Base-by-base conservation (phyloP, 1,140 invertebrate genomes). In the Tetramorium alpestre region DNA sequence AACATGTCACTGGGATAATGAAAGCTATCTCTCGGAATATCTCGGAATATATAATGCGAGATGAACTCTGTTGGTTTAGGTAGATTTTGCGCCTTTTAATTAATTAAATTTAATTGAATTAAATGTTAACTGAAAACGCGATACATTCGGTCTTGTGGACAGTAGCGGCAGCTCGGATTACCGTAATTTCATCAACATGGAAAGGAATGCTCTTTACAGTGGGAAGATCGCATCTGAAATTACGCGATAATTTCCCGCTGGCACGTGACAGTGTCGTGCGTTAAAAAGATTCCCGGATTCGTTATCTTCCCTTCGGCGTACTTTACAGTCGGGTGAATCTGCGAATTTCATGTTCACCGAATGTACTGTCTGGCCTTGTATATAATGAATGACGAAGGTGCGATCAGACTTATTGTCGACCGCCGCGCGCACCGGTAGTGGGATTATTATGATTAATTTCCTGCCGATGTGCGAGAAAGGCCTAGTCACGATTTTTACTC, bases 401-500 rank as follows among this genome's bases (percentile, higher is more conserved):
- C 84, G 89, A 91, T 88, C 84, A 51, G 77, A 90, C 75, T 87
- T 90, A 91, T 91, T 86, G 87, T 65, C 58, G 73, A 72, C 44
- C 75, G 86, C 70, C 76, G 86, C 77, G 62, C 58, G 72, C 84
- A 89, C 73, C 88, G 82, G 82, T 91, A 90, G 89, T 84, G 86
- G 86, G 78, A 90, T 91, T 91, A 91, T 92, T 93, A 94, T 95
- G 94, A 95, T 95, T 95, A 95, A 95, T 95, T 95, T 95, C 93
- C 93, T 92, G 93, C 89, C 92, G 89, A 92, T 93, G 89, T 93
- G 88, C 85, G 92, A 94, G 90, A 94, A 94, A 92, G 90, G 90
- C 93, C 92, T 90, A 94, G 94, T 95, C 94, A 95, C 88, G 94
- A 87, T 93, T 95, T 95, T 94, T 94, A 94, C 92, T 93, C 93